Percentiles rank a stretch among this genome's conserved stretches.
Conservation (phyloP, 1,140 invertebrate genomes). For the Drosophila pachea region DNA sequence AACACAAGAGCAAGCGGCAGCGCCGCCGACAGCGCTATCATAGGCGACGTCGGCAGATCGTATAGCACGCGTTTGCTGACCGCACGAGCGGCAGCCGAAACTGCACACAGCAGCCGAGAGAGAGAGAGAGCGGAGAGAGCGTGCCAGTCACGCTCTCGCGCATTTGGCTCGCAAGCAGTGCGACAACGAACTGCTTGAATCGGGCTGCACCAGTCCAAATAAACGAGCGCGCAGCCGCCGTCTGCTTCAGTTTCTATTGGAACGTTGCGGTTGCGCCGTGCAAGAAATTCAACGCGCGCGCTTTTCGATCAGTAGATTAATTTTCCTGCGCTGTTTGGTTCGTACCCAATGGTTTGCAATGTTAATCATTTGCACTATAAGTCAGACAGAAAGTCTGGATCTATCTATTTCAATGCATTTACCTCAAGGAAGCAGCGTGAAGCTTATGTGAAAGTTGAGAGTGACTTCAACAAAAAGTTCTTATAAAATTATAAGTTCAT, state of each 20-base stretch:
- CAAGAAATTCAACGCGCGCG: constrained; percentile 39
- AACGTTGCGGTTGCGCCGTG: constrained; percentile 66
- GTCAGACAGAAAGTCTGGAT: constrained; percentile 8
- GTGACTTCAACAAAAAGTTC: constrained; percentile 37
- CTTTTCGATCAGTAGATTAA: constrained; percentile 2
- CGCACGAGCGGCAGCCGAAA: constrained; percentile 21
- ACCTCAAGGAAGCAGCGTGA: constrained; percentile 5
- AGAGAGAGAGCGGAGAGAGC: not conserved
- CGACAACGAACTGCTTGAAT: constrained; percentile 14
- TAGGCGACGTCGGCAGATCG: constrained; percentile 23
- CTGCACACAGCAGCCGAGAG: constrained; percentile 11
- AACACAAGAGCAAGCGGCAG: constrained; percentile 8
- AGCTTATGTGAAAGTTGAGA: constrained; percentile 57
- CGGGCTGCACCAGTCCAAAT: constrained; percentile 56
- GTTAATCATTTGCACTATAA: not conserved
- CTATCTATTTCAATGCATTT: no score
- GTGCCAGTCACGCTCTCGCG: constrained; percentile 4
- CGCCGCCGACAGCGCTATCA: constrained; percentile 8
- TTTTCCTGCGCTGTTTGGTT: constrained; percentile 30
- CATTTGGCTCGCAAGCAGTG: constrained; percentile 50
- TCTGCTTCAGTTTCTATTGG: constrained; percentile 68
- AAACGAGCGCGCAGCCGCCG: constrained; percentile 57
- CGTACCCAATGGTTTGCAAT: constrained; percentile 14
- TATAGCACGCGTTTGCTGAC: constrained; percentile 57
- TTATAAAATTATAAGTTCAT: constrained; percentile 47